phyloP scores from a whole-genome alignment of 92 coral and sea anemone species.

The Porites cylindrica region DNA sequence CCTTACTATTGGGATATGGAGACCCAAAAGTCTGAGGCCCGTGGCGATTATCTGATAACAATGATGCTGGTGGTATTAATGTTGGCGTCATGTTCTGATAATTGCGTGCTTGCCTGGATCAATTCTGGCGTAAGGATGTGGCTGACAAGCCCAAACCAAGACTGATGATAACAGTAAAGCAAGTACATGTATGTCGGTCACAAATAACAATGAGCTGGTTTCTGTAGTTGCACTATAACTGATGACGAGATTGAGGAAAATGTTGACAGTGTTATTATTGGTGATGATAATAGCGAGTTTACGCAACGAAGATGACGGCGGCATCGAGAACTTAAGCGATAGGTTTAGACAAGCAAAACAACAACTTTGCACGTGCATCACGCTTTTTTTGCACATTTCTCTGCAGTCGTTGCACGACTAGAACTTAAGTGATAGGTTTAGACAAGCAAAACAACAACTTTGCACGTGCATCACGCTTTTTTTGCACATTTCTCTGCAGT shows the following conservation, averaged over 20 bases:
- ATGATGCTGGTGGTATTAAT: neutral
- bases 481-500: too few relatives aligned
- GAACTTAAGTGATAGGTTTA: too few relatives aligned
- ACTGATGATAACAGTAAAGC: neutral
- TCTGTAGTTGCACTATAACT: neutral
- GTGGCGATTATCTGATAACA: neutral
- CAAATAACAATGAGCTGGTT: neutral
- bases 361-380: too few relatives aligned
- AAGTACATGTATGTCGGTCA: neutral
- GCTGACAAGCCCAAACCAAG: neutral
- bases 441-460: too few relatives aligned
- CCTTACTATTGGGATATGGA: conserved; percentile 86
- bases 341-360: too few relatives aligned
- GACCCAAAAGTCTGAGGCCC: conserved; percentile 76
- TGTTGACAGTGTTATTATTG: neutral
- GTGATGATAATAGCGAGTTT: neutral
- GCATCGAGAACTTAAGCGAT: too few relatives aligned
- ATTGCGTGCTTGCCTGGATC: neutral
- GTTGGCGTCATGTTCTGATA: too few relatives aligned
- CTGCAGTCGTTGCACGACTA: too few relatives aligned
- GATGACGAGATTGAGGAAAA: neutral
- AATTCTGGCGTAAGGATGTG: neutral
- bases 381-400: too few relatives aligned
- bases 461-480: too few relatives aligned
- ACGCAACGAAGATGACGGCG: too few relatives aligned